Conservation (phyloP, 2,888 invertebrate species). For the Spilarctia lutea region DNA sequence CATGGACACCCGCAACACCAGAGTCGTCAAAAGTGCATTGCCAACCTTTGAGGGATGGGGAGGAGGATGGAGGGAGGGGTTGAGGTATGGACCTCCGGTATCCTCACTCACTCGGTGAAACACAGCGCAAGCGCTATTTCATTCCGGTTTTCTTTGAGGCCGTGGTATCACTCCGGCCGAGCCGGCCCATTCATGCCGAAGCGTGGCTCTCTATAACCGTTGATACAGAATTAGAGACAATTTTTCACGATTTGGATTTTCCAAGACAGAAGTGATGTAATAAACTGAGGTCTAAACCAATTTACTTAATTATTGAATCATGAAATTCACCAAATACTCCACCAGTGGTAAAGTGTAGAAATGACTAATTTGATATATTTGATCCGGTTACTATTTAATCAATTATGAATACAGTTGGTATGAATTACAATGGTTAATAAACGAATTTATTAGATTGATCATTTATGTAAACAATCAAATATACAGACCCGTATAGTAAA, state of each 20-base stretch:
- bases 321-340: not conserved
- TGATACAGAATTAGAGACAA: not conserved
- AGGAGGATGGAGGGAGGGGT: too few species aligned
- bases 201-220: too few species aligned
- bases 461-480: not conserved
- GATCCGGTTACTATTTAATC: slow-evolving; percentile 5
- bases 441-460: not conserved
- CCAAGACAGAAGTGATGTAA: not conserved
- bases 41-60: too few species aligned
- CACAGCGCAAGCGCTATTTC: too few species aligned
- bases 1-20: too few species aligned
- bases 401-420: not conserved
- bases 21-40: too few species aligned
- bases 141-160: too few species aligned
- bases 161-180: too few species aligned
- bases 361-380: not conserved
- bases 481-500: not conserved
- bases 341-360: not conserved
- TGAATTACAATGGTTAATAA: not conserved
- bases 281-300: not conserved
- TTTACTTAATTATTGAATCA: slow-evolving; percentile 8
- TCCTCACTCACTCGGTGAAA: too few species aligned
- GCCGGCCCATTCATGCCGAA: too few species aligned
- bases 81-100: too few species aligned
- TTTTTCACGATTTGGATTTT: not conserved